Conservation (phyloP, 1,140 invertebrate species). For the Camponotus pennsylvanicus region DNA sequence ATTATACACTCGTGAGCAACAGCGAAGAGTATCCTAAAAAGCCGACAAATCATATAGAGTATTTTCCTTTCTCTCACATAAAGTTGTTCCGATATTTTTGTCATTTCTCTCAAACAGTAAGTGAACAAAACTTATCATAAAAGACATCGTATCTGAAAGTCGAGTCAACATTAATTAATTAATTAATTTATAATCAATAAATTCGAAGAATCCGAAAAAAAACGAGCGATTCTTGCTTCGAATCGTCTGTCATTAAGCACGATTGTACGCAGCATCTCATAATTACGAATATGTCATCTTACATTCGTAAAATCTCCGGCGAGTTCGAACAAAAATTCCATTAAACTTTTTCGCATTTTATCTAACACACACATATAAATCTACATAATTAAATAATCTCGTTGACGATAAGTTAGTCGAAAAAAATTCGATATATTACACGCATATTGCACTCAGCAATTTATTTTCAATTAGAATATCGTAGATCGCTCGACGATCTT, state of each 20-base stretch:
- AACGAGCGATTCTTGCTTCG: conserved; percentile 14
- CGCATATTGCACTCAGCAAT: conserved; percentile 48
- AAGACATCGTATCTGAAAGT: conserved; percentile 24
- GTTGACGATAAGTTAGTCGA: conserved; percentile 10
- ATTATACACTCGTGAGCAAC: conserved; percentile 48
- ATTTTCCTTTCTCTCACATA: background rate
- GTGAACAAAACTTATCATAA: conserved; percentile 11
- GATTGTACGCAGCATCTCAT: conserved; percentile 21
- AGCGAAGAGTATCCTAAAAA: conserved; percentile 48
- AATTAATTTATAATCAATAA: conserved; percentile 38
- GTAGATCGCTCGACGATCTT: background rate
- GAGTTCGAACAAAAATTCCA: background rate
- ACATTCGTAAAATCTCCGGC: background rate
- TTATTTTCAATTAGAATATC: conserved; percentile 19
- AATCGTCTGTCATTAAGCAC: conserved; percentile 21
- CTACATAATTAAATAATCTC: conserved; percentile 40
- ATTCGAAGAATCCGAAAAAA: background rate
- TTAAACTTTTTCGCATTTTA: conserved; percentile 30
- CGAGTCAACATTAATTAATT: conserved; percentile 37
- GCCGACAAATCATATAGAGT: background rate
- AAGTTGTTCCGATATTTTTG: background rate
- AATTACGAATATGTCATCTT: conserved; percentile 1
- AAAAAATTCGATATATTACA: conserved; percentile 13
- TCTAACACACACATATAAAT: background rate
- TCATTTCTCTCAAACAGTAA: conserved; percentile 24